Conservation (phyloP, 2,113 vertebrate species). For the Irena cyanogastra region DNA sequence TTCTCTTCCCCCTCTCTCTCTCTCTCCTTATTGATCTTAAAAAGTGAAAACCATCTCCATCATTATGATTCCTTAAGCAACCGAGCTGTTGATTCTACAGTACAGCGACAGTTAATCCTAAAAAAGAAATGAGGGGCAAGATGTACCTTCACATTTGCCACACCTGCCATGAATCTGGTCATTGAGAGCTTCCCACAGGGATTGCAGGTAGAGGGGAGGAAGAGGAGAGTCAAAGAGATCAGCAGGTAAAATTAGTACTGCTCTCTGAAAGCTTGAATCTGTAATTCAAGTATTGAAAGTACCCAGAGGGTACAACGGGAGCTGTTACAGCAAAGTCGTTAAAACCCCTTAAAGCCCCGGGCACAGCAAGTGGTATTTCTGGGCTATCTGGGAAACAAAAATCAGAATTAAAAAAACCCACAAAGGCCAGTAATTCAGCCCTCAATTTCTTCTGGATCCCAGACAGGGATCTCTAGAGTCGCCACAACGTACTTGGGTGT, state of each 20-base stretch:
- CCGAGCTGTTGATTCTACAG: slow-evolving; percentile 42
- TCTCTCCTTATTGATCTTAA: slow-evolving; percentile 11
- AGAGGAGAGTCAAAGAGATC: slow-evolving; percentile 45
- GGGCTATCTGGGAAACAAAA: slow-evolving; percentile 29
- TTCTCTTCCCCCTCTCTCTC: slow-evolving; percentile 51
- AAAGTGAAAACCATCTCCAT: background rate
- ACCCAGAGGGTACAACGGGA: slow-evolving; percentile 57
- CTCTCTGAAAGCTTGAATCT: slow-evolving; percentile 71
- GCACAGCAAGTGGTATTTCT: slow-evolving; percentile 51
- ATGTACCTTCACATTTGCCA: slow-evolving; percentile 60
- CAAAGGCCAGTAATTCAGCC: slow-evolving; percentile 61
- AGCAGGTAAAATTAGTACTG: slow-evolving; percentile 69
- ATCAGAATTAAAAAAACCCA: background rate
- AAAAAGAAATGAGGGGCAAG: background rate
- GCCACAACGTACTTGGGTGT: slow-evolving; percentile 33
- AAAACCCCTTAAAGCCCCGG: slow-evolving; percentile 49
- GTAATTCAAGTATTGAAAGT: slow-evolving; percentile 75
- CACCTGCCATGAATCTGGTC: slow-evolving; percentile 44
- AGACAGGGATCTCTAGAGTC: slow-evolving; percentile 41
- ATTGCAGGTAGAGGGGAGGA: slow-evolving; percentile 25
- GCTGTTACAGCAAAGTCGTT: slow-evolving; percentile 58
- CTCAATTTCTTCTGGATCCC: slow-evolving; percentile 63
- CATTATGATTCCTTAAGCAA: background rate
- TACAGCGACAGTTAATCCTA: slow-evolving; percentile 6
- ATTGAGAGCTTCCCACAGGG: slow-evolving; percentile 16